phyloP scores from a whole-genome alignment of 2,113 vertebrate species.

The Saccopteryx leptura region DNA sequence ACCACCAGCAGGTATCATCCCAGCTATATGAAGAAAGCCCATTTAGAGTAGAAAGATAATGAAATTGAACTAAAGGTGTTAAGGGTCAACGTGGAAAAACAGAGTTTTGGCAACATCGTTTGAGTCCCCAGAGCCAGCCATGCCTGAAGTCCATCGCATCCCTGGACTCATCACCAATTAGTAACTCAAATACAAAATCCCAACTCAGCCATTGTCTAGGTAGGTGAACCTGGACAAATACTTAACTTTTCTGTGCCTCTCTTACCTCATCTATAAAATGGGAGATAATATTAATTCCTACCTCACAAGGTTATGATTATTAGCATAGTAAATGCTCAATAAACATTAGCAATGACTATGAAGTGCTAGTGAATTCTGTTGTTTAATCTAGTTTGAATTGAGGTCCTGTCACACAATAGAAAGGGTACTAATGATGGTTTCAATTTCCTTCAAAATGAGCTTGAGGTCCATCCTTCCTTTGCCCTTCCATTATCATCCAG shows the following conservation, averaged over 20 bases:
- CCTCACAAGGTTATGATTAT: neutral
- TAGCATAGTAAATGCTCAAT: neutral
- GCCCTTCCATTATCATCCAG: neutral
- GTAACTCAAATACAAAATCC: constrained; percentile 12
- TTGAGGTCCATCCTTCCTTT: neutral
- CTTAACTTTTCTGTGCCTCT: neutral
- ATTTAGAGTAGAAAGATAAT: constrained; percentile 50
- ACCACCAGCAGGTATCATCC: neutral
- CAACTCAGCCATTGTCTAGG: neutral
- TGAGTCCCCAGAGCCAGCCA: neutral
- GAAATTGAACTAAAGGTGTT: neutral
- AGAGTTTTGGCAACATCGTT: neutral
- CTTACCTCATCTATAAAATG: neutral
- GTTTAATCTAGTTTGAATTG: neutral
- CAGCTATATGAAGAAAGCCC: neutral
- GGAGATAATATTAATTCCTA: neutral
- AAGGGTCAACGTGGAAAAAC: neutral
- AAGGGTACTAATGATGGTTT: neutral
- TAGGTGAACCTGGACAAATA: neutral
- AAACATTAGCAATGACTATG: neutral
- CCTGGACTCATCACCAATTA: neutral
- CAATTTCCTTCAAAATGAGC: neutral
- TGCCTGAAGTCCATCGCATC: neutral
- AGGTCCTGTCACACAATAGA: neutral
- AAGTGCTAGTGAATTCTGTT: neutral